Base-by-base conservation (phyloP, 2,113 vertebrate genomes). In the Myiozetetes cayanensis region DNA sequence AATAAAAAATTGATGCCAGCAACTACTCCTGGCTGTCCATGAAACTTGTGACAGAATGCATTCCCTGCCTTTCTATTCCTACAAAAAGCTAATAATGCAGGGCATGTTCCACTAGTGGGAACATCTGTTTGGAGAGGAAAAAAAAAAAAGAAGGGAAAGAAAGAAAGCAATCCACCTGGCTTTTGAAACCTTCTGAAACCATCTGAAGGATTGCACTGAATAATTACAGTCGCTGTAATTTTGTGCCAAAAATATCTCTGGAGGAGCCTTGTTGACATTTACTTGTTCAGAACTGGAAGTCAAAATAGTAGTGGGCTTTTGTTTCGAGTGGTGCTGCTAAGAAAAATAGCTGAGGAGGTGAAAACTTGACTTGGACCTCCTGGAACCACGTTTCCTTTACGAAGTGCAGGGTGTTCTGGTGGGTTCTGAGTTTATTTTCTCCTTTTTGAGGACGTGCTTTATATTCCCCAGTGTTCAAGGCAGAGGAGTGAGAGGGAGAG, bases 201-300 rank as follows among this genome's bases (percentile, higher is more conserved):
- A 37, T 78, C 56, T 91, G 27, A 93, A 87, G 87, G 82, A 73
- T 31, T 66, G 35, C 50, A 43, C 62, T 7, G 6, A 53, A 86
- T 94, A 91, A 94, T 94, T 91, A 83, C 2, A 71, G 72, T 47
- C 10, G 20, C 67, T 84, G 33, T 83, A 77, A 91, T 87, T 88
- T 94, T 77, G 25, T 84, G 80, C 50, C 75, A 46, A 74, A 96
- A 95, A 88, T 81, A 84, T 33, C 8, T 1, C 63, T 86, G 56
- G 43, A 90, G 77, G 70, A 93, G 72, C 47, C 82, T 96, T 18
- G 20, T 91, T 96, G 92, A 94, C 96, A 95, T 95, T 96, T 95
- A 88, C 74, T 77, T 74, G 15, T 35, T 87, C 46, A 87, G 63
- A 80, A 83, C 24, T 83, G 71, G 63, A 91, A 95, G 92, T 95